These are phyloP conservation scores for Suricata suricatta DNA, from an alignment of 2,113 vertebrate genomes.

Conservation along the genomic window DNA sequence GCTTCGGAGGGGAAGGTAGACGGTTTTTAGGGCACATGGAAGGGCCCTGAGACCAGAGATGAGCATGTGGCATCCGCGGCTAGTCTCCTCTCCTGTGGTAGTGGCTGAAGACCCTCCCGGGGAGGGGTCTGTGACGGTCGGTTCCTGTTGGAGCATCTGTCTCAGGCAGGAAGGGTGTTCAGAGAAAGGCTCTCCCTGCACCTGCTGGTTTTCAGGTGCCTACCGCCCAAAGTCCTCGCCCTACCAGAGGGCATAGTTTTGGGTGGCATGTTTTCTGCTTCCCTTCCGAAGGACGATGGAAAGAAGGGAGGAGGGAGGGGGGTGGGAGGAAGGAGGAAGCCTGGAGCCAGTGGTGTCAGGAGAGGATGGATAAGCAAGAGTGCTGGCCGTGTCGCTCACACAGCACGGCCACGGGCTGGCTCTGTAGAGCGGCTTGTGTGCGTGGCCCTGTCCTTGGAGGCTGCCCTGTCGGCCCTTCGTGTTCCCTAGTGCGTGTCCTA, in stretches of 20 bases:
- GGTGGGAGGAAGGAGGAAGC: too few relatives aligned
- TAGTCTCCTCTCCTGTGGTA: not conserved
- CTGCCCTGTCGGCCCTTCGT: rapidly evolving
- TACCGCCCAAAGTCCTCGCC: not conserved
- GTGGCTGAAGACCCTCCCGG: not conserved
- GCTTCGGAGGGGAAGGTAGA: not conserved
- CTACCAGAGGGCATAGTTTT: not conserved
- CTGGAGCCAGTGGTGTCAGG: not conserved
- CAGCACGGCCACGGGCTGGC: not conserved
- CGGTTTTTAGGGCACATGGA: not conserved
- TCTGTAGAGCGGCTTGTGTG: rapidly evolving
- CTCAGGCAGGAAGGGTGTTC: not conserved
- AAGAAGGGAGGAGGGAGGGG: not conserved
- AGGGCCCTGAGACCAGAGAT: not conserved
- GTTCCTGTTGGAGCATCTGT: not conserved
- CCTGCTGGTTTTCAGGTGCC: not conserved
- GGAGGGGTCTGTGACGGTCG: not conserved
- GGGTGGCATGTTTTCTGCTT: not conserved
- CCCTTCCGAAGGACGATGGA: not conserved
- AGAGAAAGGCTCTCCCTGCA: not conserved
- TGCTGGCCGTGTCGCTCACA: not conserved
- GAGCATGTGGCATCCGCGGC: not conserved
- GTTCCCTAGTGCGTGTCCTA: not conserved
- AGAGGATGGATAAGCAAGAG: not conserved
- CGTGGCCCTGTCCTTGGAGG: not conserved